Conservation (phyloP, 2,797 vertebrate genomes). For the Limosa lapponica region DNA sequence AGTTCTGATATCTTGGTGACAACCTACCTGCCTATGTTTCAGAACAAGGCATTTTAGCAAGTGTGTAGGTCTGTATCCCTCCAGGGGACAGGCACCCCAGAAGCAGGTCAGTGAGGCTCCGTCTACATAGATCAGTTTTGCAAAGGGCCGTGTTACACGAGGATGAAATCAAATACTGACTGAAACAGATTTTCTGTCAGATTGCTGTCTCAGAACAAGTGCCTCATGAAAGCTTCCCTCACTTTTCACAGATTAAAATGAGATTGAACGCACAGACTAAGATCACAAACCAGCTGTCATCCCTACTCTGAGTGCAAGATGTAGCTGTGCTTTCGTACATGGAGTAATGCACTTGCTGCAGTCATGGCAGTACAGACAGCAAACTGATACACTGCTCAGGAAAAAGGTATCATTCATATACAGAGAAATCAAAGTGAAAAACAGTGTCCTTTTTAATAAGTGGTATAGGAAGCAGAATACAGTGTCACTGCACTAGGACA, state of each 20-base stretch:
- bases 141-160: fast-evolving
- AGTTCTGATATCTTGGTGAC: background rate
- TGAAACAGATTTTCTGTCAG: background rate
- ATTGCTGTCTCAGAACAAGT: background rate
- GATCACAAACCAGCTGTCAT: background rate
- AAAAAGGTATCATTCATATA: fast-evolving
- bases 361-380: background rate
- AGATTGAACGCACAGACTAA: background rate
- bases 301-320: fast-evolving
- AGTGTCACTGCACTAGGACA: too few relatives aligned
- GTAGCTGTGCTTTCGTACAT: background rate
- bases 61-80: fast-evolving
- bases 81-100: background rate
- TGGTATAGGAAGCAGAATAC: background rate
- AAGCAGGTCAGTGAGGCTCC: background rate
- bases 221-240: background rate
- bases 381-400: background rate
- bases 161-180: background rate
- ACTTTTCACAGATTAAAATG: background rate
- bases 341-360: fast-evolving
- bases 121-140: fast-evolving
- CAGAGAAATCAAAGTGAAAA: background rate
- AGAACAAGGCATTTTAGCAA: background rate
- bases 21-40: fast-evolving
- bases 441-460: fast-evolving